Evolutionary conservation across 2,113 vertebrate genomes (phyloP), one percentile per base, ranked within the genome.

Genomic region (Cynoglossus semilaevis): DNA sequence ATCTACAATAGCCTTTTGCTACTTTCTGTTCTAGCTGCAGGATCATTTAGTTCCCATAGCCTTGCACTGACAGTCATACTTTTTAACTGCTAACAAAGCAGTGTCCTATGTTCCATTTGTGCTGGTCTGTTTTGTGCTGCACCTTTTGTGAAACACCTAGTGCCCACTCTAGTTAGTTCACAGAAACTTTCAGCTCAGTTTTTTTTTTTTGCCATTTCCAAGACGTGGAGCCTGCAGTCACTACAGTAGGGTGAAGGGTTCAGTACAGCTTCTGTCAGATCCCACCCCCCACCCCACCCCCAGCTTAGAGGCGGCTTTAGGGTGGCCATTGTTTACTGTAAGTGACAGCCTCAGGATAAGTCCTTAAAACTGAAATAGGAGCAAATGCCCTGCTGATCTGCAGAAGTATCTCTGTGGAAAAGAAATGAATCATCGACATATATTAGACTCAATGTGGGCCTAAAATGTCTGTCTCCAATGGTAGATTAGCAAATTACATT

Each of bases 261-360:
- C 6, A 4, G 22, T 4, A 29, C 22, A 29, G 22, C 6, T 29
- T 29, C 22, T 29, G 22, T 29, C 22, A 29, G 6, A 29, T 6
- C 2, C 72, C 64, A 74, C 61, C 57, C 63, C 74, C 63, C 65
- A 41, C 70, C 67, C 62, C 56, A 70, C 77, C 64, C 58, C 74
- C 61, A 44, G 60, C 64, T 79, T 46, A 46, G 60, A 67, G 52
- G 51, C n/a, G 1, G 53, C 67, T 74, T 80, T 60, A 44, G 38
- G 64, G 49, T 4, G 22, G 34, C 11, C 14, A 9, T 29, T 68
- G 58, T 59, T 29, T 29, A 29, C 22, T 29, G 53, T 56, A 61
- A 62, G 63, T 41, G 61, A 59, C 60, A 53, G 42, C 49, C 41
- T 47, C 42, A 36, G 72, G 56, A 46, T 65, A 29, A n/a, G n/a